Percentiles rank a stretch among this genome's conserved stretches.
These are phyloP conservation scores for Choristoneura rosaceana DNA, from an alignment of 2,888 invertebrate species.

Conservation along the genomic window DNA sequence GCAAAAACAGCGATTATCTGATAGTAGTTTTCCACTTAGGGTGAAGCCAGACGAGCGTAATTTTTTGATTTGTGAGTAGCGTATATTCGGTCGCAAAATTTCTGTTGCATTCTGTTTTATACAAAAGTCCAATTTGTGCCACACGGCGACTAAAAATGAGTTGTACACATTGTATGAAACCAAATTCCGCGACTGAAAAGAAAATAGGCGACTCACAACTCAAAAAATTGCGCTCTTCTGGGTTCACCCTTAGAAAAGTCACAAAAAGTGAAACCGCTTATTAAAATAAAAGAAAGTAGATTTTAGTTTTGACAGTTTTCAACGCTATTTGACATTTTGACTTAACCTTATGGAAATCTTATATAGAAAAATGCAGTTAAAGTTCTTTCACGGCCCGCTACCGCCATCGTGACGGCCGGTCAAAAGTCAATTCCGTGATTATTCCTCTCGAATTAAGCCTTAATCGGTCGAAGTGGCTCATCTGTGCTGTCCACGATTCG, in stretches of 20 bases:
- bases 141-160: no score
- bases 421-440: constrained; percentile 49
- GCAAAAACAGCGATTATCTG: not conserved
- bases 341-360: constrained; percentile 12
- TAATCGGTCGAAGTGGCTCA: constrained; percentile 25
- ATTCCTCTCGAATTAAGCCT: constrained; percentile 43
- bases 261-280: not conserved
- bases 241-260: not conserved
- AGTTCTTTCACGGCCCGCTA: constrained; percentile 33
- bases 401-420: constrained; percentile 42
- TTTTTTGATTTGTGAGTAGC: no score
- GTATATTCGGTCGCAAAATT: no score
- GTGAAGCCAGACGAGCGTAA: no score
- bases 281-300: not conserved
- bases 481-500: constrained; percentile 43
- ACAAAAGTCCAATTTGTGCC: no score
- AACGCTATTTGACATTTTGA: constrained; percentile 1
- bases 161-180: no score
- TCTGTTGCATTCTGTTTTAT: no score
- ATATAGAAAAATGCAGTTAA: constrained; percentile 6
- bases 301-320: not conserved
- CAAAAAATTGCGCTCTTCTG: no score
- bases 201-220: no score
- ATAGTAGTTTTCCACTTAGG: not conserved
- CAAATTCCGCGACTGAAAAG: no score